Percentiles rank a stretch among this genome's conserved stretches.
Conservation (phyloP, 2,797 vertebrate genomes). For the Dermochelys coriacea region DNA sequence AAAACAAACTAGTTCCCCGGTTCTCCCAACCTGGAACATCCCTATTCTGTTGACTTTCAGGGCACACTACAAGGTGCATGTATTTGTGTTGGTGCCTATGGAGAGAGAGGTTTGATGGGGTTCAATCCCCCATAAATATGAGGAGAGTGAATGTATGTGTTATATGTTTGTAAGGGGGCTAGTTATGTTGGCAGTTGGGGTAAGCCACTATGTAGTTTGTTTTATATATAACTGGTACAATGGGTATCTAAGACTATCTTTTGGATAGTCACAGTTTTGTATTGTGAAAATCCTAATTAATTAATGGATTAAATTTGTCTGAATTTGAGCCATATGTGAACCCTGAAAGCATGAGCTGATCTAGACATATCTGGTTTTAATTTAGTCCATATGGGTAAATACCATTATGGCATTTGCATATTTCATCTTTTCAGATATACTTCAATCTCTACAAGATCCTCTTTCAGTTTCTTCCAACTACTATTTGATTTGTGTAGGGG, state of each 20-base stretch:
- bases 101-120: neutral
- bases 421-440: neutral
- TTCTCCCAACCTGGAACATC: neutral
- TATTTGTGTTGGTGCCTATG: neutral
- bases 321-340: neutral
- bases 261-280: neutral
- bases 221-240: neutral
- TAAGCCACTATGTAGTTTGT: neutral
- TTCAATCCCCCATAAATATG: neutral
- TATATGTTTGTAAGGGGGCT: neutral
- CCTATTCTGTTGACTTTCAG: conserved; percentile 13
- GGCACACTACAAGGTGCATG: neutral
- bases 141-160: neutral
- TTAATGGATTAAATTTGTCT: neutral
- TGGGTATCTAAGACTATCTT: neutral
- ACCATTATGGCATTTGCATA: neutral
- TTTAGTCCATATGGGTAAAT: neutral
- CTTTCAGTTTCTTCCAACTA: neutral
- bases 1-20: neutral
- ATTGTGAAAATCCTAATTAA: conserved; percentile 4
- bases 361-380: neutral
- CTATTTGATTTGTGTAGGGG: neutral
- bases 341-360: neutral
- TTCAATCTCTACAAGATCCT: neutral
- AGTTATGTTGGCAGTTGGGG: neutral